Base-by-base conservation (phyloP, 2,797 vertebrate genomes). In the Sciaenops ocellatus region DNA sequence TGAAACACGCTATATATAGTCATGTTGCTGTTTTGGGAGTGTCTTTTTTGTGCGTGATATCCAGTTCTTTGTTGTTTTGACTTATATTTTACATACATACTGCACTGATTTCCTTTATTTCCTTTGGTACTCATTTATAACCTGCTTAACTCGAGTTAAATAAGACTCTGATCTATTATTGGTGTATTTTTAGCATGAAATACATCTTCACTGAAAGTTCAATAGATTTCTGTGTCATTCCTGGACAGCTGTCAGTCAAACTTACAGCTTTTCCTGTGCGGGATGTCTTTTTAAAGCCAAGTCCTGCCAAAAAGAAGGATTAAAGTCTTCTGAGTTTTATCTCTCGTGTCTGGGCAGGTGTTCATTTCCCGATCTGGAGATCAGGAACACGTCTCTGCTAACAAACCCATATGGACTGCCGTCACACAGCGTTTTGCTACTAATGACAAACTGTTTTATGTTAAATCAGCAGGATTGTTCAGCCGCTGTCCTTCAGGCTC, bases 401-500 rank as follows among this genome's bases (percentile, higher is more conserved):
- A 73, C 60, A 52, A 52, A 73, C 38, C 38, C 69, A 47, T 47
- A 59, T n/a, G 20, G 54, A 3, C 11, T 65, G 4, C 41, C 34
- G 8, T 59, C 13, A 28, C 52, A 20, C 46, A 44, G 28, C 16
- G 26, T 65, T 70, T 69, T 38, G 50, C 57, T 52, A 24, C 24
- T 65, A 26, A 50, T 0, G 54, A 64, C 24, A 30, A 26, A 44
- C 6, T 28, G 52, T n/a, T 65, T 51, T 20, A n/a, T 63, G 47
- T 67, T 62, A 26, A 73, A 60, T 67, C 22, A 67, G 8, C 12
- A 6, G 34, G 41, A 60, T 7, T 47, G 20, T 72, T 77, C 55
- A 20, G 28, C 22, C 3, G 11, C 60, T 46, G 54, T 46, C 46
- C 17, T 13, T 67, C 50, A 38, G 61, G 34, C 44, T 70, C 15